Base-by-base conservation (phyloP, 2,888 invertebrate species). In the Sclerodermus sp. region DNA sequence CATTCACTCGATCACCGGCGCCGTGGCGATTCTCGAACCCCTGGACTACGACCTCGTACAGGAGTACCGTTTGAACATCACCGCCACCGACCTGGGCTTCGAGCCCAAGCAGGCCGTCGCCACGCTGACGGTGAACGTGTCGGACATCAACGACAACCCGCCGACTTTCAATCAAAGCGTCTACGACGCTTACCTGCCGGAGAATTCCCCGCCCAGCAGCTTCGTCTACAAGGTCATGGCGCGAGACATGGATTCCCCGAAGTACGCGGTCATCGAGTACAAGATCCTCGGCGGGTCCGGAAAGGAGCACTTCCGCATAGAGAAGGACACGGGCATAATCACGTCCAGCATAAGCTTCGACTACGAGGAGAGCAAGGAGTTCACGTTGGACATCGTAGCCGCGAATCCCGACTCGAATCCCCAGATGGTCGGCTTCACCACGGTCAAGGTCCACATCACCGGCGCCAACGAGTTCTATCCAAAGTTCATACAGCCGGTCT, bases 81-180 rank as follows among this genome's bases (percentile, higher is more conserved):
- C 92, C 0, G 96, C 93, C 0, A 84, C 84, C 55, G 96, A 97
- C 80, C 80, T 91, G 43, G 96, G 90, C 1, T 93, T 92, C 71
- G 87, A 90, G 60, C 83, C 90, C 0, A 86, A 85, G 62, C 85
- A 85, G 68, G 85, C 92, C 0, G 87, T 88, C 4, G 92, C 92
- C 0, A 88, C 89, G 64, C 80, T 96, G 6, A 91, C 90, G 0
- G 88, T 97, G 1, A 90, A 89, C 45, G 82, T 97, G 1, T 92
- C 91, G 0, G 96, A 97, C 73, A 91, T 96, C 32, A 96, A 95
- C 71, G 95, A 97, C 70, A 96, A 96, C 76, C 87, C 93, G 9
- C 96, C 96, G 0, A 80, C 82, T 12, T 97, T 96, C 71, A 89
- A 90, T 74, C 88, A 89, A 72, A 82, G 85, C 0, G 79, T 83